Conservation (phyloP, 2,888 invertebrate genomes). For the Byasa hedistus region DNA sequence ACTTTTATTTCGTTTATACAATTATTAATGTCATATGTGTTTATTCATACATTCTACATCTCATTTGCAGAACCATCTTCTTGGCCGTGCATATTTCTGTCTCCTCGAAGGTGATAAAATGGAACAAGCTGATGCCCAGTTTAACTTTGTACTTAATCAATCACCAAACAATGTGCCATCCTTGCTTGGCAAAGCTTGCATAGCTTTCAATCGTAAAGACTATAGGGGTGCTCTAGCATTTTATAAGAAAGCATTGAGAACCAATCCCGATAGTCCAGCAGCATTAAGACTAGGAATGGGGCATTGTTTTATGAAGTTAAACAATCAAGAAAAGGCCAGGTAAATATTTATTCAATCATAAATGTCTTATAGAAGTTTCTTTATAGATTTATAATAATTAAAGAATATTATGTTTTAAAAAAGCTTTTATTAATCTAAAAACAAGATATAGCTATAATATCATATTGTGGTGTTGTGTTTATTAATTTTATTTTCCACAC, state of each 20-base stretch:
- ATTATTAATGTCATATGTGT: background rate
- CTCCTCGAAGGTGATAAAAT: slow-evolving; percentile 99
- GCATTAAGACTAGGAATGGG: slow-evolving; percentile 98
- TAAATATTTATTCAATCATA: slow-evolving; percentile 41
- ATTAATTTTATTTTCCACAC: too few relatives aligned
- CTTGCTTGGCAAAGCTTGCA: slow-evolving; percentile 98
- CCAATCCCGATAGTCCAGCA: slow-evolving; percentile 98
- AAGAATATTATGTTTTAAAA: too few relatives aligned
- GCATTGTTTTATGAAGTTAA: slow-evolving; percentile 98
- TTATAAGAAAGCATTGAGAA: slow-evolving; percentile 97
- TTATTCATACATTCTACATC: background rate
- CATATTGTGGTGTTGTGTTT: too few relatives aligned
- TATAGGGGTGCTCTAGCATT: slow-evolving; percentile 97
- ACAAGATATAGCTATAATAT: too few relatives aligned
- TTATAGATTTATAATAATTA: too few relatives aligned
- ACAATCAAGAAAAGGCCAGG: slow-evolving; percentile 96
- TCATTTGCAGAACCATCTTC: slow-evolving; percentile 90
- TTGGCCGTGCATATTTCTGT: slow-evolving; percentile 98
- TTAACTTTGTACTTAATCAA: slow-evolving; percentile 98
- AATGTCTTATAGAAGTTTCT: too few relatives aligned
- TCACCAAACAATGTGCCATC: slow-evolving; percentile 98
- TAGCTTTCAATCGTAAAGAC: slow-evolving; percentile 98
- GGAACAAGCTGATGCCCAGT: slow-evolving; percentile 99
- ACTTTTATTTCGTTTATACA: background rate
- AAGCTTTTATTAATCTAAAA: too few relatives aligned